Conservation (phyloP, 2,113 vertebrate species). For the Hucho hucho region DNA sequence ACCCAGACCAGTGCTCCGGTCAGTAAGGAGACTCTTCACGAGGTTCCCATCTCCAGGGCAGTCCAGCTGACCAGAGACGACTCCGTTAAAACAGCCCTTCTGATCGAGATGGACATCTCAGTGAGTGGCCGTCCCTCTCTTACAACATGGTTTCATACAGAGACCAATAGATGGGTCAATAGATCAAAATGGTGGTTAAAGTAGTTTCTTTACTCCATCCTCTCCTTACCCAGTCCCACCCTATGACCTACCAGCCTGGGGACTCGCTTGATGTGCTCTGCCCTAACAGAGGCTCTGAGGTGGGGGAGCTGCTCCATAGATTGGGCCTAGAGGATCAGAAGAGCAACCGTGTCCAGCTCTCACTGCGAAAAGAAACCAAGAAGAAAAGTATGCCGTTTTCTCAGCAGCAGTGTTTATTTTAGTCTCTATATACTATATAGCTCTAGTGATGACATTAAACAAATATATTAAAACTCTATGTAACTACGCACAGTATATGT, state of each 20-base stretch:
- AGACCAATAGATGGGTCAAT: too few species aligned
- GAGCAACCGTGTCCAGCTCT: conserved; percentile 64
- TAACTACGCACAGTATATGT: too few species aligned
- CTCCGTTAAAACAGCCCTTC: conserved; percentile 82
- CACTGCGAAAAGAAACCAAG: conserved; percentile 75
- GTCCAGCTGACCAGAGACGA: conserved; percentile 79
- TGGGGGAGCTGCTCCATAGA: conserved; percentile 75
- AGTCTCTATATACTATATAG: too few species aligned
- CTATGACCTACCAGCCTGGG: conserved; percentile 82
- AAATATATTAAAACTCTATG: too few species aligned
- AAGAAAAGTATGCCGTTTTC: conserved; percentile 79
- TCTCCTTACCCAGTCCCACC: conserved; percentile 66
- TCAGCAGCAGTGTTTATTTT: too few species aligned
- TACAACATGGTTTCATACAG: too few species aligned
- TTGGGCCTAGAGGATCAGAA: conserved; percentile 76
- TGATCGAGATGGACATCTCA: conserved; percentile 85
- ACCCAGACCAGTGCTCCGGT: conserved; percentile 56
- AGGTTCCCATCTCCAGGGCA: conserved; percentile 80
- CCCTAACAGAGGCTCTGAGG: conserved; percentile 82
- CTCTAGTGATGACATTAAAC: too few species aligned
- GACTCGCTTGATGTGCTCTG: conserved; percentile 87
- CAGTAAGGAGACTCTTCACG: conserved; percentile 57
- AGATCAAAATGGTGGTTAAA: too few species aligned
- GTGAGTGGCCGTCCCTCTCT: conserved; percentile 67
- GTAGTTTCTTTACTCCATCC: too few species aligned